A percentile compares a stretch with the other conserved stretches of the same genome.
phyloP scores from a whole-genome alignment of 2,113 vertebrate species.

The Eulacestoma nigropectus region DNA sequence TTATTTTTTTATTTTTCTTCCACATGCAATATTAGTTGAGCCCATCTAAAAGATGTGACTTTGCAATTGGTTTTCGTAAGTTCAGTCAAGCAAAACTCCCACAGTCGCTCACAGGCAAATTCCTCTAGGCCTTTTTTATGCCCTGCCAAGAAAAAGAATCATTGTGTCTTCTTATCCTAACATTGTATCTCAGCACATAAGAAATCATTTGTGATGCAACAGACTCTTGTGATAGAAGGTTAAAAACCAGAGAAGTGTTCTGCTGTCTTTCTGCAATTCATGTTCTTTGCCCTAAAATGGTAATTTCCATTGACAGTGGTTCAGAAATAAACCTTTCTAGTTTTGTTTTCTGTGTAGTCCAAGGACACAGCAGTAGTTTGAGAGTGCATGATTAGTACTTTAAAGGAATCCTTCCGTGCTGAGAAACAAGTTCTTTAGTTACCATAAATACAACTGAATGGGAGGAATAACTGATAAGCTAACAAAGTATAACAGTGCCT shows the following conservation, averaged over 20 bases:
- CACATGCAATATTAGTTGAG: background rate
- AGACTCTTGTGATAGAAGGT: background rate
- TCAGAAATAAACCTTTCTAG: background rate
- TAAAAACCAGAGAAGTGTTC: background rate
- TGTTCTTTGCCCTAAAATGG: background rate
- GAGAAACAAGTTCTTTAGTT: background rate
- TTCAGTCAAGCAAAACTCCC: background rate
- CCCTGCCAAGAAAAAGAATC: background rate
- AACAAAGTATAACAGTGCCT: background rate
- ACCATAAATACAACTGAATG: background rate
- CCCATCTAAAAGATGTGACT: background rate
- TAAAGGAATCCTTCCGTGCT: background rate
- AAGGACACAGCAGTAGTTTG: background rate
- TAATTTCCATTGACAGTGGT: background rate
- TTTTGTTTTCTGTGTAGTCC: background rate
- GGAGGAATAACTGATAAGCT: background rate
- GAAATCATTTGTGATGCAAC: background rate
- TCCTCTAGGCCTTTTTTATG: background rate
- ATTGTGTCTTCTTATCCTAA: background rate
- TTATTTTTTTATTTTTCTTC: background rate
- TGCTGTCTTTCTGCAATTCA: background rate
- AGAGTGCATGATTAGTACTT: background rate
- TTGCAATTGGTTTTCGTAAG: background rate
- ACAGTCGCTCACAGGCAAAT: background rate
- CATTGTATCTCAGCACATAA: background rate